Conservation (phyloP, 1,140 invertebrate genomes). For the Tetragnatha versicolor region DNA sequence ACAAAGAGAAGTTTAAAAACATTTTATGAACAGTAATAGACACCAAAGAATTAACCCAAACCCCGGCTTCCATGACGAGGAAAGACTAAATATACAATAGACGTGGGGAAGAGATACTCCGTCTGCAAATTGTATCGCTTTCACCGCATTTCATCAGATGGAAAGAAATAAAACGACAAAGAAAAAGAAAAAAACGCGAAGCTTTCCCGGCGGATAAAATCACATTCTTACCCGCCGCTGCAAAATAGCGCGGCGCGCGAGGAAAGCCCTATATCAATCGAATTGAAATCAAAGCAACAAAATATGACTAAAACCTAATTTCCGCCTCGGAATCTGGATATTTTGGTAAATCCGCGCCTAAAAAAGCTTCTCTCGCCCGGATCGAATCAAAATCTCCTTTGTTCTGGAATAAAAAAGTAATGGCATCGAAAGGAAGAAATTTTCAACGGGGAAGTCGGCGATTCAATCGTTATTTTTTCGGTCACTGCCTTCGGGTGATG, state of each 20-base stretch:
- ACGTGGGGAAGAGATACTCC: no score
- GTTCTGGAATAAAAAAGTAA: constrained; percentile 42
- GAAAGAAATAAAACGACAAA: not conserved
- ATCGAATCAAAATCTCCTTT: constrained; percentile 37
- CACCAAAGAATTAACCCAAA: no score
- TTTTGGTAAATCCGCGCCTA: not conserved
- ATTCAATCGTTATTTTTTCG: constrained; percentile 49
- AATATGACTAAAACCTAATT: constrained; percentile 26
- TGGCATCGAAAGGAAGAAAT: constrained; percentile 14
- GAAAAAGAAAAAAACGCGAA: no score
- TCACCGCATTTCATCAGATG: no score
- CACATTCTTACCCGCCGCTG: no score
- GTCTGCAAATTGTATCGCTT: not conserved
- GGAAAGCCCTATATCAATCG: not conserved
- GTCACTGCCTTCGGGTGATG: constrained; percentile 27
- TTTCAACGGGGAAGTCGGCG: not conserved
- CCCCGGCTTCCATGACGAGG: no score
- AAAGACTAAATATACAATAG: no score
- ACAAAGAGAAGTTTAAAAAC: no score
- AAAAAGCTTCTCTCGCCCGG: not conserved
- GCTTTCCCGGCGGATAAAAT: no score
- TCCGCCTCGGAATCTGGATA: not conserved
- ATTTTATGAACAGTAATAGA: no score
- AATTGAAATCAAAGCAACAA: not conserved
- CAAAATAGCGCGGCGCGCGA: no score